phyloP scores from a whole-genome alignment of 1,140 invertebrate species.

The Littorina saxatilis region DNA sequence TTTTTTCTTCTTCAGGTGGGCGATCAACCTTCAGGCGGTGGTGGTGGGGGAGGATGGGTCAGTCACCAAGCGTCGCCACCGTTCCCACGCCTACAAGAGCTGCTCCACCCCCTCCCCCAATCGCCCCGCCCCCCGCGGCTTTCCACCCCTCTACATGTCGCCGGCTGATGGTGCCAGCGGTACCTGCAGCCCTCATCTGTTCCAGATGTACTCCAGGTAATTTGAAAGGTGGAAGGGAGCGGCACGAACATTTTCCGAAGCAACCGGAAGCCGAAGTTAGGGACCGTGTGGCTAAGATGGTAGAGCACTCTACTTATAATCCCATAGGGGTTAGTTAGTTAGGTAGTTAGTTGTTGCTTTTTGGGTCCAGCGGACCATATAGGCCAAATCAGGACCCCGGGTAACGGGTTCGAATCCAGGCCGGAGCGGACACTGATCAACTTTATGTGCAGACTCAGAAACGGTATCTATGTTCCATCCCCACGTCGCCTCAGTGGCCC shows the following conservation, averaged over 20 bases:
- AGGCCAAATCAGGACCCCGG: not conserved
- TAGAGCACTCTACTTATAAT: not conserved
- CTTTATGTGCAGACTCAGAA: too few species aligned
- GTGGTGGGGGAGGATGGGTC: not conserved
- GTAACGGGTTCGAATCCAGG: not conserved
- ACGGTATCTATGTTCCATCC: too few species aligned
- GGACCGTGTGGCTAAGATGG: not conserved
- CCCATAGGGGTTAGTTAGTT: too few species aligned
- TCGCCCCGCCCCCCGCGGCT: not conserved
- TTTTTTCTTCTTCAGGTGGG: too few species aligned
- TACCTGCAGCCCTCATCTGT: not conserved
- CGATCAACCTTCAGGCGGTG: constrained; percentile 5
- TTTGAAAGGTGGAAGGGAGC: not conserved
- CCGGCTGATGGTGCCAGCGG: not conserved
- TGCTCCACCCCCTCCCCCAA: not conserved
- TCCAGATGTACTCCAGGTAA: not conserved
- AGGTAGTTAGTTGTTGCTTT: too few species aligned
- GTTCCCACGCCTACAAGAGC: not conserved
- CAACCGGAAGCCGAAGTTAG: not conserved
- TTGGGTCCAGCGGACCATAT: too few species aligned
- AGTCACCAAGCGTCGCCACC: not conserved
- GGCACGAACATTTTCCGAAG: not conserved
- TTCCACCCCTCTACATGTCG: not conserved
- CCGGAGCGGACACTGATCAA: too few species aligned
- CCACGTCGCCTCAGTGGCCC: too few species aligned